A percentile compares a stretch with the other conserved stretches of the same genome.
These are phyloP conservation scores for Lysandra bellargus DNA, from an alignment of 2,888 invertebrate species.

Conservation along the genomic window DNA sequence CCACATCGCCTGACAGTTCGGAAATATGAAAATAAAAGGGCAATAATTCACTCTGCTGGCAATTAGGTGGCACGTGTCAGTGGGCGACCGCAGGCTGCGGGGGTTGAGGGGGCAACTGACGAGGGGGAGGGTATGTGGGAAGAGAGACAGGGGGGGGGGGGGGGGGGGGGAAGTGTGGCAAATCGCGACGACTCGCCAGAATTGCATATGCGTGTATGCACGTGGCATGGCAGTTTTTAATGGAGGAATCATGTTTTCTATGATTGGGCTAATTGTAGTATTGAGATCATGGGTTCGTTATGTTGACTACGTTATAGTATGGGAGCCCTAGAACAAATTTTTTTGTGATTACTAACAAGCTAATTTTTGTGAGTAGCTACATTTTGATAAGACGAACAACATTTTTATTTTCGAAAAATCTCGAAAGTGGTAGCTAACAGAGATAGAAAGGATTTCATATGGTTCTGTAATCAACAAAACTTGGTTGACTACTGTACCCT, in stretches of 20 bases:
- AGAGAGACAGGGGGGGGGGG: conserved; percentile 45
- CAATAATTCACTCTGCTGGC: conserved; percentile 23
- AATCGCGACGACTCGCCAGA: conserved; percentile 62
- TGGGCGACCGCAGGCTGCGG: conserved; percentile 24
- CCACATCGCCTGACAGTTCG: neutral
- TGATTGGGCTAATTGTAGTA: neutral
- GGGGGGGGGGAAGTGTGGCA: conserved; percentile 57
- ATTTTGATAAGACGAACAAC: too few relatives aligned
- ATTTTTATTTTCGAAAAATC: too few relatives aligned
- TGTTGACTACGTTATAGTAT: neutral
- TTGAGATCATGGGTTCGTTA: neutral
- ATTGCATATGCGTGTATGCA: conserved; percentile 72
- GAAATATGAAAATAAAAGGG: conserved; percentile 20
- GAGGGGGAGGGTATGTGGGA: neutral
- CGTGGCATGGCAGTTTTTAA: conserved; percentile 50
- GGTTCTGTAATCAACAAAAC: too few relatives aligned
- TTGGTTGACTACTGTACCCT: too few relatives aligned
- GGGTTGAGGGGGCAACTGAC: neutral
- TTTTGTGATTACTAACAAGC: too few relatives aligned
- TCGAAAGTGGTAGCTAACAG: too few relatives aligned
- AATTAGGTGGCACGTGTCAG: conserved; percentile 30
- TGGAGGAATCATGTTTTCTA: conserved; percentile 43
- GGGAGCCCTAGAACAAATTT: too few relatives aligned
- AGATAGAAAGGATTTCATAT: too few relatives aligned
- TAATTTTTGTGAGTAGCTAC: too few relatives aligned